Conservation (phyloP, 2,888 invertebrate genomes). For the Scelioninae gen. 1 region DNA sequence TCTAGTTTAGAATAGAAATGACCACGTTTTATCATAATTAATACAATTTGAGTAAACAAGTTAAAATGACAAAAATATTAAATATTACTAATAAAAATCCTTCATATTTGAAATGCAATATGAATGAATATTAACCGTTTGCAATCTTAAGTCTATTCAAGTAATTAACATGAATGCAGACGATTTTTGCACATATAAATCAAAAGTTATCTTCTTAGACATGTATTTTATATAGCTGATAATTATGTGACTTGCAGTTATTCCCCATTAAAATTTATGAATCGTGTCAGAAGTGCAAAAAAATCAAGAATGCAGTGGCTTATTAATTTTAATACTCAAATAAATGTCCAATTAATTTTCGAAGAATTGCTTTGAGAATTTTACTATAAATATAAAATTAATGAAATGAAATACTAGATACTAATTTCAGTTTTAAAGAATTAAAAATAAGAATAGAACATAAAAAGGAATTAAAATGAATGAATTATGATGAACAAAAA, state of each 20-base stretch:
- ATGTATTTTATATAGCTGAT: constrained; percentile 25
- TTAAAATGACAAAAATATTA: constrained; percentile 1
- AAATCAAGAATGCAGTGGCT: not conserved
- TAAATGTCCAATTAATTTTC: too few relatives aligned
- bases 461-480: too few relatives aligned
- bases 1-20: not conserved
- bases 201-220: constrained; percentile 15
- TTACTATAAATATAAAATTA: too few relatives aligned
- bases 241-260: constrained; percentile 11
- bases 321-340: constrained; percentile 8
- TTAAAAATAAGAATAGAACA: too few relatives aligned
- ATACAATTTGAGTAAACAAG: not conserved
- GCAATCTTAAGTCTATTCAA: constrained; percentile 32
- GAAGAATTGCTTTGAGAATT: too few relatives aligned
- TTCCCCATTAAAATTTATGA: constrained; percentile 19
- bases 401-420: too few relatives aligned
- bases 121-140: constrained; percentile 18
- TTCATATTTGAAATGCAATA: constrained; percentile 19
- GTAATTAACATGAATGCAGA: constrained; percentile 21
- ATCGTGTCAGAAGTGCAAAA: constrained; percentile 8
- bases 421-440: too few relatives aligned
- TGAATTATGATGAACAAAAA: too few relatives aligned
- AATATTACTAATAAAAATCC: constrained; percentile 6
- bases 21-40: not conserved
- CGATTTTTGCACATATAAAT: constrained; percentile 30